Conservation (phyloP, 2,888 invertebrate genomes). For the Pachymerium ferrugineum region DNA sequence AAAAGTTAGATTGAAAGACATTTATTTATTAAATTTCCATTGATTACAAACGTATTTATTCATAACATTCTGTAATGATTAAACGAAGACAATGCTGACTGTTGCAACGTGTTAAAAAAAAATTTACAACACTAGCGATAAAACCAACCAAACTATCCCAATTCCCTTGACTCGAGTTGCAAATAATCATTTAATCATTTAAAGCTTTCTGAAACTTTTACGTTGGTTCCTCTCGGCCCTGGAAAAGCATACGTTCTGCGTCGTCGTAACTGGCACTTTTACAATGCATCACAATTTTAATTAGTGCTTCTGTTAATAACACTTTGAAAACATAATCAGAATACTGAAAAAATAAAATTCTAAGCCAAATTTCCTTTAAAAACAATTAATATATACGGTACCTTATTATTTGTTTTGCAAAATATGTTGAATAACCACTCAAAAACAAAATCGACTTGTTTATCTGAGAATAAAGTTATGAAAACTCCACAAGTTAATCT, state of each 20-base stretch:
- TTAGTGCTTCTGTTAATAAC: neutral
- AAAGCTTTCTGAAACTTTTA: too few species aligned
- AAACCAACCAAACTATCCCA: too few species aligned
- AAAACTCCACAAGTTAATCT: neutral
- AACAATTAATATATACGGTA: neutral
- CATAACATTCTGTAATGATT: too few species aligned
- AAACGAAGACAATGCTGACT: too few species aligned
- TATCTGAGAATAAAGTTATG: neutral
- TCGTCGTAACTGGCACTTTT: neutral
- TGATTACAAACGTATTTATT: too few species aligned
- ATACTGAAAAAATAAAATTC: neutral
- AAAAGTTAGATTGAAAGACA: too few species aligned
- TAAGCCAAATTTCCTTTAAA: neutral
- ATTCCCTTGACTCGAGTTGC: too few species aligned
- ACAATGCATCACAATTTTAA: neutral
- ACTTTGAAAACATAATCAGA: neutral
- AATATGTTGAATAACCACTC: neutral
- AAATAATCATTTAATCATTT: too few species aligned
- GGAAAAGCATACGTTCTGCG: neutral
- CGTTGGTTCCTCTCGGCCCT: too few species aligned
- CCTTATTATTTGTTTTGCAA: neutral
- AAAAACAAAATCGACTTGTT: neutral
- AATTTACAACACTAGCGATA: too few species aligned
- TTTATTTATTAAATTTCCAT: too few species aligned
- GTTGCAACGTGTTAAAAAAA: too few species aligned